Conservation (phyloP, 2,888 invertebrate species). For the Galeopsomyia nigrocyanea region DNA sequence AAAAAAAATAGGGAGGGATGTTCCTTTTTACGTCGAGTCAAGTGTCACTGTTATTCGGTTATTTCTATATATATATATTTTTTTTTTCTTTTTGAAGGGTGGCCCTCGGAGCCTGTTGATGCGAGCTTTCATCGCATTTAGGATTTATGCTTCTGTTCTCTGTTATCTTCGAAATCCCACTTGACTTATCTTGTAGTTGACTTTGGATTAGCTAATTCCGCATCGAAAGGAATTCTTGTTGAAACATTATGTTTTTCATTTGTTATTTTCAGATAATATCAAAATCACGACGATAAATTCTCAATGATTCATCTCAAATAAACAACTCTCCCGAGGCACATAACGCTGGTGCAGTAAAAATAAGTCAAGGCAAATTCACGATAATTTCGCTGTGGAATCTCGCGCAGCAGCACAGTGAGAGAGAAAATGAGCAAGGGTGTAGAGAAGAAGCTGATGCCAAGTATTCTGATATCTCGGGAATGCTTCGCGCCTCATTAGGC, state of each 20-base stretch:
- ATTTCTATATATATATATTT: conserved; percentile 13
- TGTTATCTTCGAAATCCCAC: too few species aligned
- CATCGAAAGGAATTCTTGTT: too few species aligned
- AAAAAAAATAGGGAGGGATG: too few species aligned
- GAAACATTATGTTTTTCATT: too few species aligned
- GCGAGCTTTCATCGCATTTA: background rate
- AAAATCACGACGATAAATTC: too few species aligned
- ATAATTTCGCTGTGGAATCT: conserved; percentile 29
- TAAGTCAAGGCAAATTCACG: conserved; percentile 18
- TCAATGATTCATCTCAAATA: too few species aligned
- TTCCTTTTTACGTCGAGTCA: too few species aligned
- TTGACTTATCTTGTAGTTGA: too few species aligned
- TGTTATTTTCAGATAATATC: too few species aligned
- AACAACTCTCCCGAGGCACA: background rate
- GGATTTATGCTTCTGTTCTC: too few species aligned
- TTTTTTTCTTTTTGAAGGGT: background rate
- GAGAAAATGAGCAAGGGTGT: too few species aligned
- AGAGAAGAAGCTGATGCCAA: conserved; percentile 49
- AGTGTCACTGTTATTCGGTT: conserved; percentile 23
- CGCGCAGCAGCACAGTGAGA: background rate
- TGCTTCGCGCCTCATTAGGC: conserved; percentile 69
- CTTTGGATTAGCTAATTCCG: too few species aligned
- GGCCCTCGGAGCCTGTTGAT: background rate
- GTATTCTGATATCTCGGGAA: conserved; percentile 64
- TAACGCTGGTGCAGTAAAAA: conserved; percentile 17